Evolutionary conservation across 2,797 vertebrate species (phyloP).

Genomic region (Momotus momota): DNA sequence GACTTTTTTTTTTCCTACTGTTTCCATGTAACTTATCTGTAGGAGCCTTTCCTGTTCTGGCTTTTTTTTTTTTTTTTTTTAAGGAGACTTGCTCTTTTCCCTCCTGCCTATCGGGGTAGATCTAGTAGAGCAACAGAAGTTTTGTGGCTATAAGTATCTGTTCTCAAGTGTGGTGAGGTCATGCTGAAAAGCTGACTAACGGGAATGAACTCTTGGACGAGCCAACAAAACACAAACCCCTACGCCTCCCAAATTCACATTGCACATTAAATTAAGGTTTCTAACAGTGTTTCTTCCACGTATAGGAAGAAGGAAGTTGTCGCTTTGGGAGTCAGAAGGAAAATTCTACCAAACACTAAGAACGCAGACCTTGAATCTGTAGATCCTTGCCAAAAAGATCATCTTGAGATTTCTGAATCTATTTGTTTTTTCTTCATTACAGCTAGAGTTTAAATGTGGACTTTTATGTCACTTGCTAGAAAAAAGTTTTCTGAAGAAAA

Average conservation of each 20-base stretch:
- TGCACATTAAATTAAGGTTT: not conserved
- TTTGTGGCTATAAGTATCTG: not conserved
- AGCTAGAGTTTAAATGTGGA: not conserved
- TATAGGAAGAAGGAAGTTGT: not conserved
- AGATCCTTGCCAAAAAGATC: not conserved
- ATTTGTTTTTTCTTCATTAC: not conserved
- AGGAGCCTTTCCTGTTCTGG: not conserved
- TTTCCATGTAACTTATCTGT: not conserved
- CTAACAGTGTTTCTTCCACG: not conserved
- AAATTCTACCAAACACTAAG: not conserved
- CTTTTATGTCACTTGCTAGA: not conserved
- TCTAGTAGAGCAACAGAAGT: not conserved
- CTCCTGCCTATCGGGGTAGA: not conserved
- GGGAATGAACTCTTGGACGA: not conserved
- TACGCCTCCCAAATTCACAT: not conserved
- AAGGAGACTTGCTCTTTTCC: not conserved
- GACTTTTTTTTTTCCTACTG: not conserved
- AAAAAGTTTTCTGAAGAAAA: not conserved
- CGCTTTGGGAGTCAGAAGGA: not conserved
- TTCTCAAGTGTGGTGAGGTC: not conserved
- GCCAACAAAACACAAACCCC: not conserved
- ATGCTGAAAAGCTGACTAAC: constrained; percentile 19
- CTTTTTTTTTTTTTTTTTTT: not conserved
- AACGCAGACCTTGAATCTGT: not conserved
- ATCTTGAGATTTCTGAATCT: not conserved